These are phyloP conservation scores for Spondyliosoma cantharus DNA, from an alignment of 2,797 vertebrate genomes.

Conservation along the genomic window DNA sequence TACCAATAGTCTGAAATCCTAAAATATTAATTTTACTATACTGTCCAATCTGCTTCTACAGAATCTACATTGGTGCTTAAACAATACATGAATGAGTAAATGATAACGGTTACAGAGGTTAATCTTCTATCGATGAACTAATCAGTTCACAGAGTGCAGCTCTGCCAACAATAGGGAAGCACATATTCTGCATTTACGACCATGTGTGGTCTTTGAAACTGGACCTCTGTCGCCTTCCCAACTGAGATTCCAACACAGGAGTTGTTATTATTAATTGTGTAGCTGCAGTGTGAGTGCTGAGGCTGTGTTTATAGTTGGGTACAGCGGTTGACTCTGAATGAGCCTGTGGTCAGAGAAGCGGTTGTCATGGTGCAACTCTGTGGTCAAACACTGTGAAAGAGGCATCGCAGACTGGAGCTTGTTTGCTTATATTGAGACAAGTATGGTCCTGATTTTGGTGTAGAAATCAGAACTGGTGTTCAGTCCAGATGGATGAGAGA, in stretches of 20 bases:
- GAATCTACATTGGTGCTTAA: background rate
- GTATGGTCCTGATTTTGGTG: slow-evolving; percentile 1
- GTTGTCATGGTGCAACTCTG: slow-evolving; percentile 23
- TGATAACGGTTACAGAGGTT: background rate
- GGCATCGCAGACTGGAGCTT: slow-evolving; percentile 7
- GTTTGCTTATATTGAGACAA: slow-evolving; percentile 13
- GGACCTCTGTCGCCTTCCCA: background rate
- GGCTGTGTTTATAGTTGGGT: slow-evolving; percentile 29
- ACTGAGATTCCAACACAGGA: background rate
- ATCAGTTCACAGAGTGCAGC: background rate
- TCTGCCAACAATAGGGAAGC: background rate
- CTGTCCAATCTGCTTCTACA: background rate
- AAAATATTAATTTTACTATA: background rate
- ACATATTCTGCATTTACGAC: background rate
- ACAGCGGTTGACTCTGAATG: slow-evolving; percentile 41
- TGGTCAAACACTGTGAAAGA: slow-evolving; percentile 38
- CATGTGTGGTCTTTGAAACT: background rate
- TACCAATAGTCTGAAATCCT: background rate
- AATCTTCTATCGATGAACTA: background rate
- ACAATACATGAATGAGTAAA: background rate
- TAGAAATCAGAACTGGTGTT: slow-evolving; percentile 13
- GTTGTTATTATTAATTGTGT: slow-evolving; percentile 9
- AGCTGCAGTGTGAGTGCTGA: slow-evolving; percentile 2
- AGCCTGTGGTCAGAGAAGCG: slow-evolving; percentile 41
- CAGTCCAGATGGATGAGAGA: slow-evolving; percentile 1